Evolutionary conservation across 2,888 invertebrate species (phyloP), one percentile per base, ranked within the genome.

Genomic region (Laothoe populi): DNA sequence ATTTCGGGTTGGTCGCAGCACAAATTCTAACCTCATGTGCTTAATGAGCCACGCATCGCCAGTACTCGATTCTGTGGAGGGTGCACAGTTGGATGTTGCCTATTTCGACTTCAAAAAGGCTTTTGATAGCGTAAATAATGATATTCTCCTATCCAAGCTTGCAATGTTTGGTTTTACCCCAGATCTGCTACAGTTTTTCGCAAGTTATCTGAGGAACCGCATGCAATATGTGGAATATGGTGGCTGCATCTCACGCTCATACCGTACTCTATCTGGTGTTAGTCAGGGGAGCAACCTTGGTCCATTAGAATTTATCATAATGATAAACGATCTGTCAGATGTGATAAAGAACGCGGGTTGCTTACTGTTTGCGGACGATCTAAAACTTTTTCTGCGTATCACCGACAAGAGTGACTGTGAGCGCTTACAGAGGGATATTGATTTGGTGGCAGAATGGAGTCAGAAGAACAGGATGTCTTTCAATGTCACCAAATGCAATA

Each of bases 81-180:
- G 57, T 8, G 31, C 13, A 8, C 57, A 26, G n/a, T 4, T 44
- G 4, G 44, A 44, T 46, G 53, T 10, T 1, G 64, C 64, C 0
- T 65, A 67, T 24, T 64, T 63, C 24, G 59, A 64, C 24, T 63
- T 49, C 7, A 49, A n/a, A 35, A 64, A 65, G 38, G 65, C 65
- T 0, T 65, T 68, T 2, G 64, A 65, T 40, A 42, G 26, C 13
- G 65, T 68, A 2, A 62, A 64, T 4, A 66, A 66, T 35, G 66
- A 64, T 21, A 26, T 63, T 0, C 24, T 63, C n/a, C 2, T 66
- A 10, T 2, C 0, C 0, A 64, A 66, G 38, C 7, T 66, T 0
- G 62, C 65, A 19, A 16, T 21, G 7, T 3, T 62, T 2, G 65
- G 68, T 0, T 66, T 45, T 48, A 64, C 65, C 3, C 64, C 53